A percentile compares a stretch with the other conserved stretches of the same genome.
phyloP scores from a whole-genome alignment of 1,140 invertebrate genomes.

The Atta texana region DNA sequence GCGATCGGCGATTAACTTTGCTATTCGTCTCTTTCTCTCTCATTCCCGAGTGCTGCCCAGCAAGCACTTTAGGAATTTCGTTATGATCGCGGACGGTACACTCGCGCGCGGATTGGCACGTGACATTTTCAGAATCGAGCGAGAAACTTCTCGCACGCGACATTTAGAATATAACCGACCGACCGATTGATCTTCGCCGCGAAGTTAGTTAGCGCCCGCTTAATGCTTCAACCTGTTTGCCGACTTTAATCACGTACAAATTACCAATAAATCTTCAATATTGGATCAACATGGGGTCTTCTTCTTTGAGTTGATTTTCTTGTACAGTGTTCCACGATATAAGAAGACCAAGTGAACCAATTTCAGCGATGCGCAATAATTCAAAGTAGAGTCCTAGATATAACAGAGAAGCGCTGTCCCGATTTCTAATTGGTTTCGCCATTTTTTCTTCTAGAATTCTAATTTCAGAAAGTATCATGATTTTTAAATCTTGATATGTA shows the following conservation, averaged over 20 bases:
- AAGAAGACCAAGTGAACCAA: too few species aligned
- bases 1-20: slow-evolving; percentile 58
- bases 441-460: too few species aligned
- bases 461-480: too few species aligned
- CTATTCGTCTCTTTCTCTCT: neutral
- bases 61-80: slow-evolving; percentile 64
- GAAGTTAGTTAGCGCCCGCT: slow-evolving; percentile 58
- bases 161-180: slow-evolving; percentile 74
- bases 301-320: too few species aligned
- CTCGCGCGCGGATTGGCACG: slow-evolving; percentile 64
- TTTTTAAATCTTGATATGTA: too few species aligned
- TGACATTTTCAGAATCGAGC: slow-evolving; percentile 84
- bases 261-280: slow-evolving; percentile 37
- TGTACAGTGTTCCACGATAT: too few species aligned
- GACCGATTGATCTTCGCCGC: slow-evolving; percentile 39
- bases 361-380: too few species aligned
- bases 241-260: slow-evolving; percentile 59
- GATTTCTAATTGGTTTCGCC: too few species aligned
- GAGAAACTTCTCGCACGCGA: slow-evolving; percentile 77
- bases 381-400: too few species aligned
- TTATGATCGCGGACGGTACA: slow-evolving; percentile 39
- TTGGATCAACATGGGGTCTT: neutral
- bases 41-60: neutral
- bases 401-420: too few species aligned
- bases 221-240: slow-evolving; percentile 27